A percentile compares a stretch with the other conserved stretches of the same genome.
Conservation (phyloP, 2,113 vertebrate species). For the Ctenodactylus gundi region DNA sequence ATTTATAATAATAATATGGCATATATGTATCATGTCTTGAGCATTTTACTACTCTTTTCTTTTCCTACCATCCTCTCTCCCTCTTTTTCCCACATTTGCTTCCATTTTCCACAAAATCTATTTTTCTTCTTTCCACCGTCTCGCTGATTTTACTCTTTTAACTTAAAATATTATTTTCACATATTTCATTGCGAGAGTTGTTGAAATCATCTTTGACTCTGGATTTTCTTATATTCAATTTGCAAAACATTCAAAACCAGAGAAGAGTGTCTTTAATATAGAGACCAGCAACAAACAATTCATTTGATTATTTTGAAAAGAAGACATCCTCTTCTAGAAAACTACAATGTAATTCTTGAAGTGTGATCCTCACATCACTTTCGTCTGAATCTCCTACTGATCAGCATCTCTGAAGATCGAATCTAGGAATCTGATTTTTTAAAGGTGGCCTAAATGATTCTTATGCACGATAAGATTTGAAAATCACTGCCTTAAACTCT, state of each 20-base stretch:
- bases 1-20: too few relatives aligned
- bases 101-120: too few relatives aligned
- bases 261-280: neutral
- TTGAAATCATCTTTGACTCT: neutral
- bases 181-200: neutral
- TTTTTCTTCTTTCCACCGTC: too few relatives aligned
- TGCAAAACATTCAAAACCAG: neutral
- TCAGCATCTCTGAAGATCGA: neutral
- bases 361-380: neutral
- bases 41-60: too few relatives aligned
- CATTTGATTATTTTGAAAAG: neutral
- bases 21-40: too few relatives aligned
- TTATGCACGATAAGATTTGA: neutral
- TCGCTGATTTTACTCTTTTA: too few relatives aligned
- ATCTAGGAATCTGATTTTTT: neutral
- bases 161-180: neutral
- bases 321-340: neutral
- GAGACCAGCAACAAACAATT: neutral
- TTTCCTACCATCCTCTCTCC: too few relatives aligned
- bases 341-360: neutral
- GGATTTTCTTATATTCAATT: neutral
- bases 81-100: too few relatives aligned
- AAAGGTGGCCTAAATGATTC: neutral
- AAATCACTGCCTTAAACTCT: neutral
- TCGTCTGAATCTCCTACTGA: neutral